A percentile compares a stretch with the other conserved stretches of the same genome.
These are phyloP conservation scores for Latrodectus hesperus DNA, from an alignment of 2,888 invertebrate species.

Conservation along the genomic window DNA sequence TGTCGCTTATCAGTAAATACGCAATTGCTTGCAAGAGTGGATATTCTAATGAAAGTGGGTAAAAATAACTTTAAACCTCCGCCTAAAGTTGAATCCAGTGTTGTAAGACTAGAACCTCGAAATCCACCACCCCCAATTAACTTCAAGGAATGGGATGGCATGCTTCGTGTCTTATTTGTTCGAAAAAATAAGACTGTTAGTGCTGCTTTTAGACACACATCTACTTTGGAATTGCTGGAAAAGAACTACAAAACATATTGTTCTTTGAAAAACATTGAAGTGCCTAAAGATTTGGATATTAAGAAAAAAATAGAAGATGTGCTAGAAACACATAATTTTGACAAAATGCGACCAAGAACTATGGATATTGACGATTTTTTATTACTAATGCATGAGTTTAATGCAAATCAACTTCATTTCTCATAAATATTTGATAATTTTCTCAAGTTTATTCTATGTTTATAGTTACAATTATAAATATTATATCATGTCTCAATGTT, in stretches of 20 bases:
- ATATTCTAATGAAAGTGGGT: slow-evolving; percentile 97
- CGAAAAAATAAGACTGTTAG: slow-evolving; percentile 97
- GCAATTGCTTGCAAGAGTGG: slow-evolving; percentile 94
- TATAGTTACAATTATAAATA: not conserved
- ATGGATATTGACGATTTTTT: slow-evolving; percentile 97
- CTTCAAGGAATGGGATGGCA: slow-evolving; percentile 98
- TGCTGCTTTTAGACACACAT: slow-evolving; percentile 89
- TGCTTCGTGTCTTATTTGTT: slow-evolving; percentile 94
- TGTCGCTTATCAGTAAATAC: slow-evolving; percentile 97
- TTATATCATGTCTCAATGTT: not conserved
- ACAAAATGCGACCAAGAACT: slow-evolving; percentile 87
- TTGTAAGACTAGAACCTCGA: slow-evolving; percentile 96
- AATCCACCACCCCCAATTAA: slow-evolving; percentile 97
- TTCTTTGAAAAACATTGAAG: slow-evolving; percentile 87
- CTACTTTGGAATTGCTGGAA: slow-evolving; percentile 88
- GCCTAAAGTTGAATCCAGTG: slow-evolving; percentile 98
- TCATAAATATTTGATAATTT: slow-evolving; percentile 77
- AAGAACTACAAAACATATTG: slow-evolving; percentile 93
- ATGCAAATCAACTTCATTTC: slow-evolving; percentile 95
- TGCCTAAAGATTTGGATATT: slow-evolving; percentile 87
- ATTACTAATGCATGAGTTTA: slow-evolving; percentile 86
- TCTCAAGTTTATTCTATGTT: not conserved
- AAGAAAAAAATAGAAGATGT: slow-evolving; percentile 86
- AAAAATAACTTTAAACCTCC: slow-evolving; percentile 99
- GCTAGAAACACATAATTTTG: slow-evolving; percentile 81